Evolutionary conservation across 2,113 vertebrate species (phyloP).

Genomic region (Gopherus evgoodei): DNA sequence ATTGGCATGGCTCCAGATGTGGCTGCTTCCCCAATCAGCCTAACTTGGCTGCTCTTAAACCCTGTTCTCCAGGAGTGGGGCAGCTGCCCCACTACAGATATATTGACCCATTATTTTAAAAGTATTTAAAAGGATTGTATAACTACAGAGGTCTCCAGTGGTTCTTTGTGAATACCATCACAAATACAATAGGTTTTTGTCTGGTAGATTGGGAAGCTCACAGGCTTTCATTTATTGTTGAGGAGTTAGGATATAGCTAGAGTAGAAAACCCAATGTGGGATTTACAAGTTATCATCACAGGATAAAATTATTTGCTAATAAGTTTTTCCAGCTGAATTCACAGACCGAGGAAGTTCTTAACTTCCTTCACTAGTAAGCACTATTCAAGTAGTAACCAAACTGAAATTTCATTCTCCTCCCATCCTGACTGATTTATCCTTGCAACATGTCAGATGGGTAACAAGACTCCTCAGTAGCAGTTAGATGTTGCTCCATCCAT

Average conservation of each 20-base stretch:
- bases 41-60: too few species aligned
- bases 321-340: not conserved
- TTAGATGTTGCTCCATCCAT: not conserved
- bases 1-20: too few species aligned
- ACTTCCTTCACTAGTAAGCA: slow-evolving; percentile 28
- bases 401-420: not conserved
- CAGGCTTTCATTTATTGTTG: not conserved
- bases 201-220: not conserved
- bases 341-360: slow-evolving; percentile 24
- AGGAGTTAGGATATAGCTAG: not conserved
- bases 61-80: too few species aligned
- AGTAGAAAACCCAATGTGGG: not conserved
- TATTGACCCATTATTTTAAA: not conserved
- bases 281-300: not conserved
- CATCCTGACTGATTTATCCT: slow-evolving; percentile 2
- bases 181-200: not conserved
- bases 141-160: not conserved
- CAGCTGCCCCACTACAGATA: not conserved
- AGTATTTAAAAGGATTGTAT: not conserved
- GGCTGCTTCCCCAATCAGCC: too few species aligned
- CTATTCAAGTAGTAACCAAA: not conserved
- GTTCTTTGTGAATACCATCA: not conserved
- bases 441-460: not conserved
- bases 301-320: slow-evolving; percentile 11
- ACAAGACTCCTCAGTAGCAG: not conserved